Evolutionary conservation across 2,797 vertebrate genomes (phyloP).

Genomic region (Manis crassicaudata): DNA sequence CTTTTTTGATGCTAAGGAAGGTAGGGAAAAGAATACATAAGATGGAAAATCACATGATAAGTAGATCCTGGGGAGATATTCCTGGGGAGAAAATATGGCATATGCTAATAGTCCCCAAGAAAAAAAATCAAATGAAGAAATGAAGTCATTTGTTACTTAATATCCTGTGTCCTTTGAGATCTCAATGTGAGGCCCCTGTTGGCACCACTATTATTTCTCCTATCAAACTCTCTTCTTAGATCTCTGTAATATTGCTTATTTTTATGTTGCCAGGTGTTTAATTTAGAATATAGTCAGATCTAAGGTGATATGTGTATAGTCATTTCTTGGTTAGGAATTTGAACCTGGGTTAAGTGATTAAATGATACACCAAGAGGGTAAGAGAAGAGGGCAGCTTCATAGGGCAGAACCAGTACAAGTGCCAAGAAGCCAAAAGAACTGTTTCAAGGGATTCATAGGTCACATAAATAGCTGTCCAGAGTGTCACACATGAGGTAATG

Average conservation of each 20-base stretch:
- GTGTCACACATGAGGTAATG: not conserved
- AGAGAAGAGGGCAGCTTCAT: not conserved
- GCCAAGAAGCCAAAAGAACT: not conserved
- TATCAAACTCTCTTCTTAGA: not conserved
- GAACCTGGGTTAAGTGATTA: not conserved
- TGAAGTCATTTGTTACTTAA: not conserved
- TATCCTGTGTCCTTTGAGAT: not conserved
- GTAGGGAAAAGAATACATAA: not conserved
- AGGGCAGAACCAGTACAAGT: not conserved
- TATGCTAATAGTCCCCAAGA: not conserved
- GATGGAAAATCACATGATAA: not conserved
- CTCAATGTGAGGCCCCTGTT: not conserved
- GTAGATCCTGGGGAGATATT: not conserved
- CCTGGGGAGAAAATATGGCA: conserved; percentile 10
- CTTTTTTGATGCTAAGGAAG: not conserved
- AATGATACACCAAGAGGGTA: not conserved
- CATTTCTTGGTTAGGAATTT: conserved; percentile 36
- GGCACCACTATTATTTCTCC: not conserved
- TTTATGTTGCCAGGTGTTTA: not conserved
- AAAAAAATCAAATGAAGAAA: not conserved
- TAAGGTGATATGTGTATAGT: not conserved
- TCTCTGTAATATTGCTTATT: conserved; percentile 1
- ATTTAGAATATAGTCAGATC: not conserved
- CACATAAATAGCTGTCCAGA: not conserved
- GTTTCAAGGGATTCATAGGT: not conserved